phyloP scores from a whole-genome alignment of 2,797 vertebrate genomes.

The Lateolabrax maculatus region DNA sequence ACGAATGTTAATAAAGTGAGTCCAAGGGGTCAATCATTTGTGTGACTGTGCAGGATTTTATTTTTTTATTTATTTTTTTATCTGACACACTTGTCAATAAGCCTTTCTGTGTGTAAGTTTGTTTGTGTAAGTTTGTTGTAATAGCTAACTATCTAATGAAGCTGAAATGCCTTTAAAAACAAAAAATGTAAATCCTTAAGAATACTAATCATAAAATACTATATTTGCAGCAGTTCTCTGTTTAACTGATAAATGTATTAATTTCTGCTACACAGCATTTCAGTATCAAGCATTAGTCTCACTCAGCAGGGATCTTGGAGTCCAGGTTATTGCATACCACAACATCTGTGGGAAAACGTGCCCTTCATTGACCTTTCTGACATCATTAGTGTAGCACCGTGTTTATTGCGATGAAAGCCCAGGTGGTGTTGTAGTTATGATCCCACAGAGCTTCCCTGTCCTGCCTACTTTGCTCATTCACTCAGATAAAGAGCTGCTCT shows the following conservation, averaged over 20 bases:
- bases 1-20: neutral
- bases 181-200: neutral
- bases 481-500: constrained; percentile 31
- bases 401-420: constrained; percentile 56
- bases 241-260: neutral
- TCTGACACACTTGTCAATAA: neutral
- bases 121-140: neutral
- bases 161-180: neutral
- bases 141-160: neutral
- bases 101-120: too few species aligned
- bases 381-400: constrained; percentile 50
- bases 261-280: neutral
- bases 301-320: constrained; percentile 10
- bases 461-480: constrained; percentile 47
- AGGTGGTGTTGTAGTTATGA: constrained; percentile 54
- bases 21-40: neutral
- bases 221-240: neutral
- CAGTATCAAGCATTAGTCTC: neutral
- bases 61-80: neutral
- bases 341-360: constrained; percentile 1
- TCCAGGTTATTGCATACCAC: constrained; percentile 5
- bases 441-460: constrained; percentile 31
- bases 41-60: neutral
- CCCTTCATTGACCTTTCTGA: constrained; percentile 30
- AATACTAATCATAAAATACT: neutral